phyloP scores from a whole-genome alignment of 2,888 invertebrate species.

The Lepidocyrtoides sp. region DNA sequence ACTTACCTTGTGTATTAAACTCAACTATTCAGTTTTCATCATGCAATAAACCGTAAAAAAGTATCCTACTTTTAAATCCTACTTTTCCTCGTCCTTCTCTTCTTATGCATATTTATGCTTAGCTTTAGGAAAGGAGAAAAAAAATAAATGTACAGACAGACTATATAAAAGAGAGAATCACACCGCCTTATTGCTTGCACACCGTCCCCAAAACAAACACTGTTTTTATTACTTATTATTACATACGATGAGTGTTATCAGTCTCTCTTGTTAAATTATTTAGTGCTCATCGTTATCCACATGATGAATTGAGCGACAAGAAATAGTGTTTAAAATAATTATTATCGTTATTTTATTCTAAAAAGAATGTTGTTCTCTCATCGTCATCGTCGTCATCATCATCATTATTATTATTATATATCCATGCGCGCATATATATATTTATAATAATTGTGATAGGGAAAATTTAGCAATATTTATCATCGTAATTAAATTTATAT shows the following conservation, averaged over 20 bases:
- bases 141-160: neutral
- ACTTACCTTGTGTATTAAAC: too few species aligned
- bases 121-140: neutral
- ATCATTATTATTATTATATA: too few species aligned
- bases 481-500: neutral
- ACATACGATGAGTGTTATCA: constrained; percentile 32
- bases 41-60: too few species aligned
- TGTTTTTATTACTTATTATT: constrained; percentile 50
- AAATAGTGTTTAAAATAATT: neutral
- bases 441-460: constrained; percentile 25
- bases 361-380: neutral
- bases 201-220: constrained; percentile 73
- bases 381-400: neutral
- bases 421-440: neutral
- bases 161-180: constrained; percentile 32
- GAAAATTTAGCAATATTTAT: constrained; percentile 29
- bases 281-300: too few species aligned
- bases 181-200: constrained; percentile 81
- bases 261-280: neutral
- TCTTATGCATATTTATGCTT: neutral
- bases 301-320: neutral
- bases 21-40: too few species aligned
- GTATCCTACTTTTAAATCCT: too few species aligned
- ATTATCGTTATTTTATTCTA: neutral
- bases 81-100: neutral